phyloP scores from a whole-genome alignment of 2,113 vertebrate genomes.

The Sciurus niger region DNA sequence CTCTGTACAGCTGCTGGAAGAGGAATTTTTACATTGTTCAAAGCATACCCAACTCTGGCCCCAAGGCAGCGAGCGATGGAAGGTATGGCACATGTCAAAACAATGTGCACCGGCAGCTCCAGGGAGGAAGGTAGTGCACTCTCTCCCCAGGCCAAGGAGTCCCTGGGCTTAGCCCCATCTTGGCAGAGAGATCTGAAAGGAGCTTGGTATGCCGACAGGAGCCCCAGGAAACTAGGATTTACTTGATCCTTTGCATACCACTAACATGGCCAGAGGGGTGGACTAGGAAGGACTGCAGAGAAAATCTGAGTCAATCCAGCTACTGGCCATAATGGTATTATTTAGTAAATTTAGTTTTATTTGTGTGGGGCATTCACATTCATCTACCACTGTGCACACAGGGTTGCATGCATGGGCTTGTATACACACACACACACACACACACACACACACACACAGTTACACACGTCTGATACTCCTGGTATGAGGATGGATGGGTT shows the following conservation, averaged over 20 bases:
- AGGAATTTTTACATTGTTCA: constrained; percentile 52
- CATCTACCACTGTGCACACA: neutral
- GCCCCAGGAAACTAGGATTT: constrained; percentile 23
- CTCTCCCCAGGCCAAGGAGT: neutral
- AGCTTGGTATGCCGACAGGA: neutral
- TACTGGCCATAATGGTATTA: neutral
- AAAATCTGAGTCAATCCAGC: neutral
- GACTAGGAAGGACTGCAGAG: neutral
- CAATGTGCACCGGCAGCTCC: neutral
- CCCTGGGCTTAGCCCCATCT: neutral
- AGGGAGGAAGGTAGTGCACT: neutral
- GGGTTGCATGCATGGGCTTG: neutral
- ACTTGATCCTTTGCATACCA: neutral
- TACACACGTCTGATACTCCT: neutral
- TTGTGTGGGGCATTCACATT: neutral
- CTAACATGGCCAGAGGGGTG: neutral
- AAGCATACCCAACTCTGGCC: neutral
- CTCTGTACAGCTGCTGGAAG: neutral
- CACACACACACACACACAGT: neutral
- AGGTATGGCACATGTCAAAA: constrained; percentile 72
- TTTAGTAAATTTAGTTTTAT: neutral
- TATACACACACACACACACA: too few relatives aligned
- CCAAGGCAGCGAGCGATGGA: neutral
- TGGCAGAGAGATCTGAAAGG: constrained; percentile 73
- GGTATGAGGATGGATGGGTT: neutral